These are phyloP conservation scores for Lepus timidus DNA, from an alignment of 2,113 vertebrate genomes.

Conservation along the genomic window DNA sequence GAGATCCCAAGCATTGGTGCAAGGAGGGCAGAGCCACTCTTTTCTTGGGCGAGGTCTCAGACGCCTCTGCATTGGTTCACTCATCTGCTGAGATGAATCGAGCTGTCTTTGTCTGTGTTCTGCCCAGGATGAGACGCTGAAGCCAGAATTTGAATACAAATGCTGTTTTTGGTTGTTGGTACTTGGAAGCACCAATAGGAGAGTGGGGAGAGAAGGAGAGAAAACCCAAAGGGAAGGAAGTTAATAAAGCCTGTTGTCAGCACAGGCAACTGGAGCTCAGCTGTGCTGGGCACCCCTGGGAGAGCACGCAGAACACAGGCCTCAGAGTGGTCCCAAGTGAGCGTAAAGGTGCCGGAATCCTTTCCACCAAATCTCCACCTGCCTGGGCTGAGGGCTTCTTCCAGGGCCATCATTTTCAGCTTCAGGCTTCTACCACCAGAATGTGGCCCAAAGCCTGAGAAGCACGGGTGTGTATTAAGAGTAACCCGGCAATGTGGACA, in stretches of 20 bases:
- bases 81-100: too few relatives aligned
- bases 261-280: accelerated
- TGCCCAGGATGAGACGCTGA: not conserved
- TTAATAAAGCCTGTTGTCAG: accelerated
- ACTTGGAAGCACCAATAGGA: not conserved
- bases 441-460: too few relatives aligned
- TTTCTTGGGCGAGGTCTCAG: not conserved
- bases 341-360: not conserved
- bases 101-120: not conserved
- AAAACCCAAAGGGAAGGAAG: accelerated
- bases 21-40: accelerated
- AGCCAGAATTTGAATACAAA: not conserved
- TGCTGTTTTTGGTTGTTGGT: not conserved
- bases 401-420: not conserved
- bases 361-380: not conserved
- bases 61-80: not conserved
- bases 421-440: not conserved
- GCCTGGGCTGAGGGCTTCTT: not conserved
- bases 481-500: not conserved
- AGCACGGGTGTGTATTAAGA: not conserved
- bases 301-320: accelerated
- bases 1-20: accelerated
- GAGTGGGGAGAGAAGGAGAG: too few relatives aligned
- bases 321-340: not conserved
- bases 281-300: not conserved